Evolutionary conservation across 2,888 invertebrate genomes (phyloP), one percentile per base, ranked within the genome.

Genomic region (Microctonus hyperodae): DNA sequence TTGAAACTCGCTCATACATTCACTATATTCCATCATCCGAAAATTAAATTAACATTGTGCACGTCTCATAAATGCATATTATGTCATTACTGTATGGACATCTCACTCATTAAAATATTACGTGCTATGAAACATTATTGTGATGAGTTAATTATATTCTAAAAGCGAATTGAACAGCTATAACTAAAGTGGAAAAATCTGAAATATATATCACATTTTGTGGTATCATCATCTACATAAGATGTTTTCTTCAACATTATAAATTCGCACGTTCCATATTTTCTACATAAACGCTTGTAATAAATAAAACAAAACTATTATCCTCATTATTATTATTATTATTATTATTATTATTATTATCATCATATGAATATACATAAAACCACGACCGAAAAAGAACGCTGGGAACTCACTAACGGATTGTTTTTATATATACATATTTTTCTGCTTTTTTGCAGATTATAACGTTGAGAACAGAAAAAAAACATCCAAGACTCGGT

Each of bases 221-320:
- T 33, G 33, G 20, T 35, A 28, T 22, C 35, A 35, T 35, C 35
- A 13, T 37, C 10, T 16, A 9, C 31, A 16, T n/a, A 11, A 55
- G n/a, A 28, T 28, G 28, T 40, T 44, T 44, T 25, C 23, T 40
- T 44, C 20, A 22, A 44, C 48, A 13, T 9, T 1, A 25, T 13
- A 28, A n/a, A 51, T 65, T 65, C 65, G 16, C 65, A 65, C 65
- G 61, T 65, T 65, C 59, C 40, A 59, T 59, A 60, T 65, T 55
- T 25, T 31, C 35, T 33, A 44, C 53, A 48, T n/a, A n/a, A 31
- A 61, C 20, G 23, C 23, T 25, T 16, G n/a, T 10, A 35, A 51
- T 35, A 33, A 33, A 51, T 31, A 23, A 51, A 25, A 3, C 22
- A 33, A 23, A 2, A n/a, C 23, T 13, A 50, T 31, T 16, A 33